Conservation (phyloP, 2,888 invertebrate genomes). For the Eristalis pertinax region DNA sequence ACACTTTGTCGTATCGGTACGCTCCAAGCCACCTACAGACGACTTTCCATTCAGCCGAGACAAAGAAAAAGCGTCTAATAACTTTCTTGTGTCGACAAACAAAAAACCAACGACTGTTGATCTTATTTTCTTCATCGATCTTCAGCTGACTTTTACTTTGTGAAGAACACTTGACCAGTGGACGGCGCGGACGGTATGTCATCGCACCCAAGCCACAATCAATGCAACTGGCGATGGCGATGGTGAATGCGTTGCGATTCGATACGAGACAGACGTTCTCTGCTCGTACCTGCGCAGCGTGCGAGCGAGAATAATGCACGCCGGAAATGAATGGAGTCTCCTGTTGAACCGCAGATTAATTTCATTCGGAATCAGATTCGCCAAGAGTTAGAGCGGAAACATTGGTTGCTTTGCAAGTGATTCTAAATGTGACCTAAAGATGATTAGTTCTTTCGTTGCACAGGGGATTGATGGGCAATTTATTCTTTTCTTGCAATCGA, state of each 20-base stretch:
- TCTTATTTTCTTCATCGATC: constrained; percentile 21
- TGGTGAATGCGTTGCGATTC: neutral
- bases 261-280: neutral
- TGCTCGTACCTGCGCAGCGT: neutral
- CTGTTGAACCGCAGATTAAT: neutral
- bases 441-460: neutral
- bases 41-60: constrained; percentile 21
- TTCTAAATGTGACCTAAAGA: neutral
- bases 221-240: neutral
- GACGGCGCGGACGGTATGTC: neutral
- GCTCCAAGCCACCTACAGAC: neutral
- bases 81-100: constrained; percentile 34
- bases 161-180: constrained; percentile 30
- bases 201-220: neutral
- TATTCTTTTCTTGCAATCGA: neutral
- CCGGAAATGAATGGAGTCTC: neutral
- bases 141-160: constrained; percentile 55
- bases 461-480: neutral
- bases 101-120: constrained; percentile 8
- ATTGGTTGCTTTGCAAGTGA: neutral
- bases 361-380: neutral
- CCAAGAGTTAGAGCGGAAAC: neutral
- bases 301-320: neutral
- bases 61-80: constrained; percentile 27
- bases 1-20: neutral